phyloP scores from a whole-genome alignment of 2,797 vertebrate species.

The Crocidura indochinensis region DNA sequence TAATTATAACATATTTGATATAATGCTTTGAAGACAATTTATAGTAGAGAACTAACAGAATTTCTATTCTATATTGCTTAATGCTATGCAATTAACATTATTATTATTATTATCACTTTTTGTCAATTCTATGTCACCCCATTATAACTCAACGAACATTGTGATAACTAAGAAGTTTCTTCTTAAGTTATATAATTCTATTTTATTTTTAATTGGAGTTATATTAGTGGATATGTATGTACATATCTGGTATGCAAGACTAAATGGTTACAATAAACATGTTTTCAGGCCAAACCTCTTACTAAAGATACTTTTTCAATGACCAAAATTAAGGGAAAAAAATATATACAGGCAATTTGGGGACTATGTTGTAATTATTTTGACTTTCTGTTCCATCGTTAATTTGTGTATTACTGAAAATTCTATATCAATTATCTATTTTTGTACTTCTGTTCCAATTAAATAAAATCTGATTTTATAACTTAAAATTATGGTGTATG shows the following conservation, averaged over 20 bases:
- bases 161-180: conserved; percentile 82
- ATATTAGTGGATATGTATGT: conserved; percentile 58
- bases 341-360: neutral
- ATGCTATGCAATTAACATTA: conserved; percentile 86
- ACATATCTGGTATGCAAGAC: conserved; percentile 14
- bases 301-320: neutral
- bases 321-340: neutral
- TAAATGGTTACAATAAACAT: conserved; percentile 37
- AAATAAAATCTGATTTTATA: conserved; percentile 8
- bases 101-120: conserved; percentile 85
- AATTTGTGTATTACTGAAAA: neutral
- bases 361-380: neutral
- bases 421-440: conserved; percentile 11
- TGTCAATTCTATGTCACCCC: conserved; percentile 82
- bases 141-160: conserved; percentile 80
- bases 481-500: neutral
- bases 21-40: conserved; percentile 83
- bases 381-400: neutral
- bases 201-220: conserved; percentile 60
- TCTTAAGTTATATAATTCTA: conserved; percentile 78
- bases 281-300: conserved; percentile 51
- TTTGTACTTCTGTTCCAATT: neutral
- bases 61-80: conserved; percentile 87
- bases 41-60: conserved; percentile 82
- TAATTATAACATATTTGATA: conserved; percentile 82